Percentiles rank a stretch among this genome's conserved stretches.
Evolutionary conservation across 2,888 invertebrate genomes (phyloP).

Genomic region (Psylliodes chrysocephalus): DNA sequence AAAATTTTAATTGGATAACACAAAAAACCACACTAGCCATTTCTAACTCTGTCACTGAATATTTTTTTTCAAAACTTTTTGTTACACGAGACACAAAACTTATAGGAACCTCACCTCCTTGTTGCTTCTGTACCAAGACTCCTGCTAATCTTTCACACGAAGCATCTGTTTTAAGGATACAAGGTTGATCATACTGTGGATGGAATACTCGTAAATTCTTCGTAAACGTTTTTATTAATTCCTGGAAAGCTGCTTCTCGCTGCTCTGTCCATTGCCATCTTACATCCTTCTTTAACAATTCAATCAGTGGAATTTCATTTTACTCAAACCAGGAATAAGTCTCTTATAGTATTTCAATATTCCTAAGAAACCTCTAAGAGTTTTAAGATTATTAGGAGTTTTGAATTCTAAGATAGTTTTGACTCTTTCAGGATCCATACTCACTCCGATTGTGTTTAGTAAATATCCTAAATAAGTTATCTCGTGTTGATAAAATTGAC

Average conservation of each 20-base stretch:
- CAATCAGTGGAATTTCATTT: not conserved
- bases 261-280: slow-evolving; percentile 10
- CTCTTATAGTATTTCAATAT: slow-evolving; percentile 22
- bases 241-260: not conserved
- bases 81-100: not conserved
- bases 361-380: slow-evolving; percentile 53
- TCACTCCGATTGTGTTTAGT: slow-evolving; percentile 35
- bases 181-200: not conserved
- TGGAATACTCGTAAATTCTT: not conserved
- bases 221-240: not conserved
- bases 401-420: not conserved
- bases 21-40: slow-evolving; percentile 11
- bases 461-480: slow-evolving; percentile 52
- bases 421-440: not conserved
- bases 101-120: slow-evolving; percentile 1
- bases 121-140: slow-evolving; percentile 10
- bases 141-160: not conserved
- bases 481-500: slow-evolving; percentile 33
- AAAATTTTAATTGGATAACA: not conserved
- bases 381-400: slow-evolving; percentile 45
- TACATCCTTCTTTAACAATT: not conserved
- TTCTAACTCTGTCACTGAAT: slow-evolving; percentile 10
- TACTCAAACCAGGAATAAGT: not conserved
- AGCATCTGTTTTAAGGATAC: slow-evolving; percentile 19
- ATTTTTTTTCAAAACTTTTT: not conserved